Evolutionary conservation across 2,888 invertebrate species (phyloP), one percentile per base, ranked within the genome.

Genomic region (Lasioglossum vierecki): DNA sequence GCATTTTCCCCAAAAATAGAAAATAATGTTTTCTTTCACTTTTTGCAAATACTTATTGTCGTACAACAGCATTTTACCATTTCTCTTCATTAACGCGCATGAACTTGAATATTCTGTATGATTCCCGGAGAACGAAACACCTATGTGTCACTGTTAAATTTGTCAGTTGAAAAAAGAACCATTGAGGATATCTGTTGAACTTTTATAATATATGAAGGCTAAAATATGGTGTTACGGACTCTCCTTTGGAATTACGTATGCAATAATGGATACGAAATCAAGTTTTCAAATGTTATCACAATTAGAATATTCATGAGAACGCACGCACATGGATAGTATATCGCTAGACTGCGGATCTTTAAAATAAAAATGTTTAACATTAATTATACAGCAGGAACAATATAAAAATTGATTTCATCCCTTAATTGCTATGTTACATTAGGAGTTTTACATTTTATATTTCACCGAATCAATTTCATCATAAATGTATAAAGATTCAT

Each of bases 41-140:
- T 63, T 30, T 63, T 5, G 26, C 26, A 60, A 26, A 26, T 26
- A 63, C 26, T 15, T 63, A 63, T 30, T 30, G 60, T 63, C 15
- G 6, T 63, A 15, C 15, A 63, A 30, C 26, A 30, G 26, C 30
- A 30, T 63, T 63, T 30, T 30, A 6, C 60, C 26, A 30, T 63
- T 63, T 63, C 60, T 63, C 60, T 63, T 63, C 60, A 63, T 63
- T 63, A 63, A 63, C 60, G 60, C 60, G 30, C 30, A 6, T 30
- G 30, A 63, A 63, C 60, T 63, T 63, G 60, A 63, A 63, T 63
- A 63, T 30, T 63, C 60, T 26, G 60, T 60, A 60, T 60, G 60
- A 60, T 60, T 60, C 15, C 26, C 26, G 5, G 60, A 26, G 26
- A 60, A 60, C 60, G 60, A 15, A 60, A 60, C 26, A 60, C 26